Base-by-base conservation (phyloP, 2,113 vertebrate genomes). In the Picathartes gymnocephalus region DNA sequence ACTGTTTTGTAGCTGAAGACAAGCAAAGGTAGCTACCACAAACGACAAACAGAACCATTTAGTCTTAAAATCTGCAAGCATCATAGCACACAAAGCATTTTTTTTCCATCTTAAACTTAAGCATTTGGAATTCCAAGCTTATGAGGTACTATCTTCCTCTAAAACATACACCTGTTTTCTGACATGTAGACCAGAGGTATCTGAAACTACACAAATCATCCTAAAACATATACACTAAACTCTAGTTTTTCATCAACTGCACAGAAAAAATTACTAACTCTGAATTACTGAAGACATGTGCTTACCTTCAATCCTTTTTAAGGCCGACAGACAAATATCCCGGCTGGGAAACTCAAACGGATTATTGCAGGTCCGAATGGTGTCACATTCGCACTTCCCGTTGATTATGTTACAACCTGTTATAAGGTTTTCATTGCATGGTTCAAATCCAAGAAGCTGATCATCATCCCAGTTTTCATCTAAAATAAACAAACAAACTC, bases 351-450 rank as follows among this genome's bases (percentile, higher is more conserved):
- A 99, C 92, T 99, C 98, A 85, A 99, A 99, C 4, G 99, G 99
- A 94, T 98, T 99, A 97, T 96, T 99, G 97, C 98, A 99, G 96
- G 98, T 98, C 94, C 98, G 98, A 96, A 99, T 98, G 94, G 98
- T 98, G 97, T 98, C 98, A 78, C 99, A 99, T 65, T 99, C 98
- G 1, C 99, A 99, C 84, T 98, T 99, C 94, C 98, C 99, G 42
- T 98, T 99, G 95, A 99, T 99, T 94, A 99, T 99, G 96, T 99
- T 99, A 98, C 99, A 99, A 96, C 99, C 99, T 37, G 98, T 99
- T 96, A 99, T 97, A 93, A 99, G 98, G 98, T 99, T 99, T 97
- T 99, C 98, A 90, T 99, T 99, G 98, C 99, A 99, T 0, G 98
- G 98, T 92, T 99, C 98, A 97, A 99, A 98, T 97, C 98, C 98